These are phyloP conservation scores for Gasteruption jaculator DNA, from an alignment of 2,888 invertebrate genomes.

Conservation along the genomic window DNA sequence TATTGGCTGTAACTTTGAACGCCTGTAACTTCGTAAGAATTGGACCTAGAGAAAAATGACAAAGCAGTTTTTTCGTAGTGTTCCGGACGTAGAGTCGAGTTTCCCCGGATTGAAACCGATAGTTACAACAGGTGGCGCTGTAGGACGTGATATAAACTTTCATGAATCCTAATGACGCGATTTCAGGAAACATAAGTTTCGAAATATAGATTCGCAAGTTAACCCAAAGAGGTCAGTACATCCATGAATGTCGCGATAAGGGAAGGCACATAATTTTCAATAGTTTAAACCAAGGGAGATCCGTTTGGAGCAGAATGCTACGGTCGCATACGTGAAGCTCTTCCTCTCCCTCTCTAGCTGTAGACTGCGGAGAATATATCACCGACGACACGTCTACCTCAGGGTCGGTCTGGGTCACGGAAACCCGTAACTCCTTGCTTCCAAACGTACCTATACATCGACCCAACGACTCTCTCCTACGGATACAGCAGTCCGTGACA, in stretches of 20 bases:
- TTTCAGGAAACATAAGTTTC: too few species aligned
- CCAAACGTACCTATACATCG: conserved; percentile 3
- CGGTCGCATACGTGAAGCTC: conserved; percentile 12
- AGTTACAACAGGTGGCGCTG: too few species aligned
- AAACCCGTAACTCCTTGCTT: conserved; percentile 35
- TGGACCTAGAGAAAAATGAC: too few species aligned
- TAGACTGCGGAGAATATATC: conserved; percentile 31
- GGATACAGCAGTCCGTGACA: conserved; percentile 21
- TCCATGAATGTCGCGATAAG: conserved; percentile 22
- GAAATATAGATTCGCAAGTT: too few species aligned
- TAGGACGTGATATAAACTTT: too few species aligned
- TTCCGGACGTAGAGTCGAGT: too few species aligned
- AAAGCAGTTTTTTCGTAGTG: too few species aligned
- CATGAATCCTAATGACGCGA: too few species aligned
- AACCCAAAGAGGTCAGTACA: conserved; percentile 22
- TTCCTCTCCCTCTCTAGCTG: conserved; percentile 13
- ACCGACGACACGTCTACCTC: conserved; percentile 30
- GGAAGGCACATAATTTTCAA: conserved; percentile 31
- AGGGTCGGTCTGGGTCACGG: conserved; percentile 31
- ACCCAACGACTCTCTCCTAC: not conserved
- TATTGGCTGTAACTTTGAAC: too few species aligned
- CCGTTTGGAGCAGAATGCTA: too few species aligned
- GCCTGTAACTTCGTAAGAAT: too few species aligned
- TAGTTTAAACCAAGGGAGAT: conserved; percentile 20
- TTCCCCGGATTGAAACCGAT: too few species aligned